These are phyloP conservation scores for Scaptomyza hsui DNA, from an alignment of 1,140 invertebrate species.

Conservation along the genomic window DNA sequence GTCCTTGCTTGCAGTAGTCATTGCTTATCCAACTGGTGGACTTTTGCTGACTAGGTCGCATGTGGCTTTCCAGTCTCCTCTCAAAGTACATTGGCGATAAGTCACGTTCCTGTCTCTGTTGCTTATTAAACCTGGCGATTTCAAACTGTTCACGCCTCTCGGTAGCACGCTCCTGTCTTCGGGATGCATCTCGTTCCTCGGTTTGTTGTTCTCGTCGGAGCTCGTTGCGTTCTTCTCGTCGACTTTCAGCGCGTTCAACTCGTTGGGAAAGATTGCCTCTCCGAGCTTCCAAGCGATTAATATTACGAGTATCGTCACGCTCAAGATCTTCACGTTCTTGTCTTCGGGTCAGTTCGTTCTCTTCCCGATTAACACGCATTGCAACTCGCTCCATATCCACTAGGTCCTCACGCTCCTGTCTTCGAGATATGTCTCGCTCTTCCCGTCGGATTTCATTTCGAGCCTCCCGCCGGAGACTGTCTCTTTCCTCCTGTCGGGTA, in stretches of 20 bases:
- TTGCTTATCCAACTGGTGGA: not conserved
- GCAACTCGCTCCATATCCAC: not conserved
- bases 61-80: not conserved
- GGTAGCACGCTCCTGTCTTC: not conserved
- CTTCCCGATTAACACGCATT: not conserved
- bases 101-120: not conserved
- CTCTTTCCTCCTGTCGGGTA: not conserved
- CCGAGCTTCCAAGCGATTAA: not conserved
- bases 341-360: not conserved
- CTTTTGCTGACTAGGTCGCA: not conserved
- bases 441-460: not conserved
- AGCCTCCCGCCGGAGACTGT: not conserved
- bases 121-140: not conserved
- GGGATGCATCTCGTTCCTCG: not conserved
- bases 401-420: not conserved
- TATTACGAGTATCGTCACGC: not conserved
- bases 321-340: not conserved
- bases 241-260: not conserved
- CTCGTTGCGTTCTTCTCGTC: not conserved
- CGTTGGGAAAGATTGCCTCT: not conserved
- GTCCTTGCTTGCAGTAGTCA: constrained; percentile 43
- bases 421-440: not conserved
- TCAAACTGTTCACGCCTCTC: not conserved
- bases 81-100: not conserved
- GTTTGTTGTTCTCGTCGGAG: not conserved